A percentile compares a stretch with the other conserved stretches of the same genome.
Conservation (phyloP, 1,140 invertebrate genomes). For the Drosophila elegans region DNA sequence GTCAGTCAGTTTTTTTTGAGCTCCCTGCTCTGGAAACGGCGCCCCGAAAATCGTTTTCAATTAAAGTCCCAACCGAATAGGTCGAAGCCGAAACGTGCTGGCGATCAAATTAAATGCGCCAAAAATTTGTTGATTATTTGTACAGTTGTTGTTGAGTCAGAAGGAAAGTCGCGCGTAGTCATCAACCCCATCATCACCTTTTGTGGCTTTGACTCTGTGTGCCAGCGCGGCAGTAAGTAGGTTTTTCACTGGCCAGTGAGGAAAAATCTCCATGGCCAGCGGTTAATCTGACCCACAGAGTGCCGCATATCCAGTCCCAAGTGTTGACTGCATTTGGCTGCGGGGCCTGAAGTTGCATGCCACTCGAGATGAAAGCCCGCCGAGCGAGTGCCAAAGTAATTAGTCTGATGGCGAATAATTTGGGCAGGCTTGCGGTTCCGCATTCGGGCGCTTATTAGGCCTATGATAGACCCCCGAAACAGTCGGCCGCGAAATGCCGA, state of each 20-base stretch:
- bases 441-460: constrained; percentile 75
- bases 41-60: constrained; percentile 77
- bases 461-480: constrained; percentile 49
- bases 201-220: constrained; percentile 53
- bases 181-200: constrained; percentile 82
- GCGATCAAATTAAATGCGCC: constrained; percentile 79
- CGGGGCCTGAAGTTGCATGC: constrained; percentile 47
- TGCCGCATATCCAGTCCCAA: constrained; percentile 13
- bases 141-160: constrained; percentile 69
- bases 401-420: constrained; percentile 76
- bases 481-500: constrained; percentile 40
- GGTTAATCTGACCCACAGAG: constrained; percentile 61
- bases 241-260: constrained; percentile 42
- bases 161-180: constrained; percentile 78
- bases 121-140: constrained; percentile 80
- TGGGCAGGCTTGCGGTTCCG: constrained; percentile 75
- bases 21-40: constrained; percentile 53
- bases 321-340: constrained; percentile 48
- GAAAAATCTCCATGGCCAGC: constrained; percentile 13
- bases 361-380: constrained; percentile 77
- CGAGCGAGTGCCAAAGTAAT: constrained; percentile 81
- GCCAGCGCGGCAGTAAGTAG: constrained; percentile 49
- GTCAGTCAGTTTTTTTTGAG: constrained; percentile 4
- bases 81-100: constrained; percentile 74
- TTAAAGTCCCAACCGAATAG: constrained; percentile 59